phyloP scores from a whole-genome alignment of 2,888 invertebrate genomes.

The Drosophila acutilabella region DNA sequence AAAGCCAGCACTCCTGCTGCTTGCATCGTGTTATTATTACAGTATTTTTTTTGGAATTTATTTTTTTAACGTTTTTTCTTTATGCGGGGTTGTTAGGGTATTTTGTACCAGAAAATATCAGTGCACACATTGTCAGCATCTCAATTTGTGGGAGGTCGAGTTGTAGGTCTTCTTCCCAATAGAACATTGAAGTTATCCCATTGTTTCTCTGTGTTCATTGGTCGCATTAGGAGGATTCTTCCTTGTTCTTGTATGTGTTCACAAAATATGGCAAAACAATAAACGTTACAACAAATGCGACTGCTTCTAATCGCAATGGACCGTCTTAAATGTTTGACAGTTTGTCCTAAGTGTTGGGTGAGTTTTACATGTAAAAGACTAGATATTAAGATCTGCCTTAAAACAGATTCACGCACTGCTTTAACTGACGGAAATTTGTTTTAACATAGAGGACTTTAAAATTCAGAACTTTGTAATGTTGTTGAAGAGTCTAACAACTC shows the following conservation, averaged over 20 bases:
- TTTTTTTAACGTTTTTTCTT: conserved; percentile 19
- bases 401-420: neutral
- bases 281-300: conserved; percentile 69
- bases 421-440: too few relatives aligned
- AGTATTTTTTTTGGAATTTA: conserved; percentile 25
- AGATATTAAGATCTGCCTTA: too few relatives aligned
- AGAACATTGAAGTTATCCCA: neutral
- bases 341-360: conserved; percentile 54
- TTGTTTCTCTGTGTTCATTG: conserved; percentile 31
- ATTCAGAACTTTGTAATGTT: too few relatives aligned
- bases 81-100: conserved; percentile 6
- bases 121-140: conserved; percentile 75
- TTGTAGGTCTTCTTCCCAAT: neutral
- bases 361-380: conserved; percentile 11
- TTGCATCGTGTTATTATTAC: conserved; percentile 53
- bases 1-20: conserved; percentile 15
- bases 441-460: too few relatives aligned
- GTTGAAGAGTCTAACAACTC: too few relatives aligned
- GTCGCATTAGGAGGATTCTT: conserved; percentile 55
- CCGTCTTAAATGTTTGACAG: conserved; percentile 61
- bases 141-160: conserved; percentile 53
- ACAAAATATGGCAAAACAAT: conserved; percentile 74
- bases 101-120: conserved; percentile 51
- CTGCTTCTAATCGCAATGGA: conserved; percentile 45
- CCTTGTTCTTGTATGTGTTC: conserved; percentile 36